Percentiles rank a stretch among this genome's conserved stretches.
These are phyloP conservation scores for Drosophila burlai DNA, from an alignment of 1,140 invertebrate species.

Conservation along the genomic window DNA sequence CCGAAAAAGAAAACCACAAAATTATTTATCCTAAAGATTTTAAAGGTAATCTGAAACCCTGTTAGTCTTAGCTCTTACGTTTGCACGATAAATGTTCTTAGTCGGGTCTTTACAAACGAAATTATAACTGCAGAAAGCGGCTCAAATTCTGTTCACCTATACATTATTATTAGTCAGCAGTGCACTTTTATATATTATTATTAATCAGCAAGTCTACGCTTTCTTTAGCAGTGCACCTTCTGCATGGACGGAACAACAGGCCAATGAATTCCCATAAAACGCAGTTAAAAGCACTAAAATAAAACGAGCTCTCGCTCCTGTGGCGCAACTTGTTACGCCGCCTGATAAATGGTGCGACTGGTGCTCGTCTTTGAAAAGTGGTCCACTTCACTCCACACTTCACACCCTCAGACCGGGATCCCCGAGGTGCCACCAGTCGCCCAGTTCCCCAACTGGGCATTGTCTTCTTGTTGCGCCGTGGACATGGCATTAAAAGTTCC, in stretches of 20 bases:
- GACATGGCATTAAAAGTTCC: slow-evolving; percentile 66
- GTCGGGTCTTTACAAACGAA: neutral
- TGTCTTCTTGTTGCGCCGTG: slow-evolving; percentile 57
- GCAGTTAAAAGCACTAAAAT: slow-evolving; percentile 66
- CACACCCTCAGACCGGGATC: neutral
- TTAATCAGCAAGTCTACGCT: neutral
- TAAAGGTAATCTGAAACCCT: neutral
- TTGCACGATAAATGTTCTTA: neutral
- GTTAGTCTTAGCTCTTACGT: neutral
- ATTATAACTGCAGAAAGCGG: too few species aligned
- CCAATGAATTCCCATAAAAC: slow-evolving; percentile 56
- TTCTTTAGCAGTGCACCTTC: slow-evolving; percentile 34
- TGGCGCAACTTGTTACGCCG: slow-evolving; percentile 72
- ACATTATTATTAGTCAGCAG: too few species aligned
- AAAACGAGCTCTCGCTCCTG: slow-evolving; percentile 57
- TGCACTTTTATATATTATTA: too few species aligned
- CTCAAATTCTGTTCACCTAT: too few species aligned
- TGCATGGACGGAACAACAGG: slow-evolving; percentile 20
- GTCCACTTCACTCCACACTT: slow-evolving; percentile 7
- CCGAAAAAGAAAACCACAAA: too few species aligned
- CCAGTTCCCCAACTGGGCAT: slow-evolving; percentile 7
- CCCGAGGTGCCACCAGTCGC: neutral
- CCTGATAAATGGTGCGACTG: slow-evolving; percentile 65
- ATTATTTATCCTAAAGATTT: neutral
- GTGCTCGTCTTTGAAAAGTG: slow-evolving; percentile 39